Conservation (phyloP, 1,140 invertebrate genomes). For the Antheraea mylitta region DNA sequence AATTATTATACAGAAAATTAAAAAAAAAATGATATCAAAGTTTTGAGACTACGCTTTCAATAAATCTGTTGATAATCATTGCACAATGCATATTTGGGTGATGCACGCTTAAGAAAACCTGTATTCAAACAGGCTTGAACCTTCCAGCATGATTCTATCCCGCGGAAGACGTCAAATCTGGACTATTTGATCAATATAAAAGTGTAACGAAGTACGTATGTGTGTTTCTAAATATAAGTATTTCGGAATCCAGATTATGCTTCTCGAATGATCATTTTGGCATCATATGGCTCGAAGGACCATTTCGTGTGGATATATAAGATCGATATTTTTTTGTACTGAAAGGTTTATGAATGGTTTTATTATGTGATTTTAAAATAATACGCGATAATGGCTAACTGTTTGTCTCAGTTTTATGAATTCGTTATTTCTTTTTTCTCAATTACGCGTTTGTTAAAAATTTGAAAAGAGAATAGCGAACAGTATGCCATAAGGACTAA, state of each 20-base stretch:
- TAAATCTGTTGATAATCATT: not conserved
- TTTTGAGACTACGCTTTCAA: not conserved
- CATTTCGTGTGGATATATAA: not conserved
- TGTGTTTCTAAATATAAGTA: not conserved
- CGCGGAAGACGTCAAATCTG: slow-evolving; percentile 39
- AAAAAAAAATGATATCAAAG: too few species aligned
- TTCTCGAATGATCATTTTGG: too few species aligned
- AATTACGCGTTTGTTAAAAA: not conserved
- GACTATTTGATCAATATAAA: slow-evolving; percentile 25
- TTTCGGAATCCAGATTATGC: not conserved
- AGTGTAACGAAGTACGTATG: not conserved
- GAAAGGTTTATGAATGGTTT: not conserved
- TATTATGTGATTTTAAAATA: not conserved
- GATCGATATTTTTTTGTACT: not conserved
- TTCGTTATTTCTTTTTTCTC: too few species aligned
- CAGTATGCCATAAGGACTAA: slow-evolving; percentile 44
- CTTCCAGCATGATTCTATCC: slow-evolving; percentile 56
- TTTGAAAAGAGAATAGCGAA: slow-evolving; percentile 2
- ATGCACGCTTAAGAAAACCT: slow-evolving; percentile 60
- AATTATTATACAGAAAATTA: too few species aligned
- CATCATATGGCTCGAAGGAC: not conserved
- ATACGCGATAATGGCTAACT: slow-evolving; percentile 21
- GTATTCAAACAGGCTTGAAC: slow-evolving; percentile 29
- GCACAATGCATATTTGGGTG: slow-evolving; percentile 33
- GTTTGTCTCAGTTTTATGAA: slow-evolving; percentile 18